These are phyloP conservation scores for Sminthurides bifidus DNA, from an alignment of 1,140 invertebrate species.

Conservation along the genomic window DNA sequence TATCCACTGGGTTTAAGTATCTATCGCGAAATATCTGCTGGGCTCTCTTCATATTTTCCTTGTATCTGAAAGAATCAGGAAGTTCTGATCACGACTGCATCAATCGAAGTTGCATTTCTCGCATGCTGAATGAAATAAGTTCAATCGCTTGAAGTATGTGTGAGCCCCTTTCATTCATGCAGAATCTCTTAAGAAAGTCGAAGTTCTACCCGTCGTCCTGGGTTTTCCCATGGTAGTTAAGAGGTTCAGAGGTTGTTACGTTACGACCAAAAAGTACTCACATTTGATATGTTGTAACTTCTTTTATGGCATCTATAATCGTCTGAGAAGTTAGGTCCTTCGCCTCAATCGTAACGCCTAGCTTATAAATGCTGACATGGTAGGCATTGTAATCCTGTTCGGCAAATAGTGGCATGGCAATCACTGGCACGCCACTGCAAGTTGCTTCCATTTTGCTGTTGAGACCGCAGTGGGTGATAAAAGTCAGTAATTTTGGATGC, in stretches of 20 bases:
- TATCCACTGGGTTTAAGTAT: constrained; percentile 6
- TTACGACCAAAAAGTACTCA: constrained; percentile 26
- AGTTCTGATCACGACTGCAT: background rate
- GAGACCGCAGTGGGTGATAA: constrained; percentile 68
- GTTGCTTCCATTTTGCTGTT: constrained; percentile 68
- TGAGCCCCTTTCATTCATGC: too few relatives aligned
- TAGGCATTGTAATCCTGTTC: constrained; percentile 8
- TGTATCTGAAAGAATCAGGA: constrained; percentile 3
- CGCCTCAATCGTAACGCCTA: constrained; percentile 5
- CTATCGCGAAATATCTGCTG: constrained; percentile 15
- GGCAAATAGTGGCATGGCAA: constrained; percentile 11
- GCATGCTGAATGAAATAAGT: background rate
- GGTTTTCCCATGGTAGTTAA: too few relatives aligned
- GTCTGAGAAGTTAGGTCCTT: constrained; percentile 1
- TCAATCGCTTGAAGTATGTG: too few relatives aligned
- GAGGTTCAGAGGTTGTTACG: background rate
- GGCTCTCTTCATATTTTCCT: constrained; percentile 5
- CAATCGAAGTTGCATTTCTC: background rate
- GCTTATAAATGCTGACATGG: background rate
- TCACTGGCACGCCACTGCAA: constrained; percentile 60
- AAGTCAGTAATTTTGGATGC: constrained; percentile 58
- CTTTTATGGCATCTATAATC: background rate
- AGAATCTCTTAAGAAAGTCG: too few relatives aligned
- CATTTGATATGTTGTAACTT: background rate
- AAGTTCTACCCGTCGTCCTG: too few relatives aligned